Evolutionary conservation across 1,140 invertebrate species (phyloP), one percentile per base, ranked within the genome.

Genomic region (Dendrolimus punctatus): DNA sequence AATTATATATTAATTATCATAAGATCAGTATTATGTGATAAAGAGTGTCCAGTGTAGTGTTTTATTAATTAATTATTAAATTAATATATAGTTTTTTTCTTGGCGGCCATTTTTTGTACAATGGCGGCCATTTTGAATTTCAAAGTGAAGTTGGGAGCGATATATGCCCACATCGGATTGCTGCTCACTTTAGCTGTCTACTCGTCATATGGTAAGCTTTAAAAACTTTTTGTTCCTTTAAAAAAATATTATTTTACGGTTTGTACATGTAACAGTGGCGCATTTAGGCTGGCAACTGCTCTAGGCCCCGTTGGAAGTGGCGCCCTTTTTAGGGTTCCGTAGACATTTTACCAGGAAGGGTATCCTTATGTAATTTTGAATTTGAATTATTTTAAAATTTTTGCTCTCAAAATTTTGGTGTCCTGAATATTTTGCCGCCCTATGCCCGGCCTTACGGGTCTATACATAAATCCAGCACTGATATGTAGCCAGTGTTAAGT

Each of bases 141-240:
- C 42, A 60, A 60, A 4, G 47, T 66, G 39, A 51, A 55, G 40
- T 49, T 60, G 54, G 71, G 69, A 43, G 66, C 53, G 6, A 40
- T 68, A 52, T 46, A 73, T 54, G 52, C 62, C 42, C 60, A 61
- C 7, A 62, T 71, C 55, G 47, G 68, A 51, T 45, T 83, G 58
- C 64, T 83, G 51, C 66, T 83, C n/a, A 59, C 66, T n/a, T 41
- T 78, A 5, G 68, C 77, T 23, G 80, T 83, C 6, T 83, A 80
- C 62, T 80, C 80, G 7, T 78, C 80, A 51, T 74, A 83, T 55
- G 80, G 80, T 83, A 39, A 76, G 76, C 71, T n/a, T 42, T 23
- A 23, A 3, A 23, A 23, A 2, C 23, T 23, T 56, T 60, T 48
- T 52, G 46, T 46, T 46, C 4, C 7, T 46, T 8, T 44, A 8